phyloP scores from a whole-genome alignment of 37 sponge, comb jelly and placozoan genomes.

The Chondrilla cf. caribensis region DNA sequence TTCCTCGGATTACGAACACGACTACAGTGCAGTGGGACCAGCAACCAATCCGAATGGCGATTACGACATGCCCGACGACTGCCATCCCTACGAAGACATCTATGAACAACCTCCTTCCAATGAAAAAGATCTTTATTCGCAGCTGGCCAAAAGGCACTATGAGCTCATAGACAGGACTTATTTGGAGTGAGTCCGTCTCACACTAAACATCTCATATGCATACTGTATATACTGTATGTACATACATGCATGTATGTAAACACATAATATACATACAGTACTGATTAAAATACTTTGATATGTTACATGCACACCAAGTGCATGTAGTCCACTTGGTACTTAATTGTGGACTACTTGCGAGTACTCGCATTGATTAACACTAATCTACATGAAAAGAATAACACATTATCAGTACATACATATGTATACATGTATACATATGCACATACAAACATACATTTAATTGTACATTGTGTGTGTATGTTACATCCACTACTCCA shows the following conservation, averaged over 20 bases:
- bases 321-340: too few relatives aligned
- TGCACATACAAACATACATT: too few relatives aligned
- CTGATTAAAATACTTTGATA: background rate
- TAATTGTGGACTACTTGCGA: too few relatives aligned
- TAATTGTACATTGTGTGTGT: too few relatives aligned
- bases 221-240: too few relatives aligned
- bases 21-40: conserved; percentile 28
- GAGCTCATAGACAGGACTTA: conserved; percentile 34
- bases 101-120: conserved; percentile 40
- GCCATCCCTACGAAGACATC: background rate
- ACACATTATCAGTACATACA: too few relatives aligned
- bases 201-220: background rate
- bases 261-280: background rate
- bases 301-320: background rate
- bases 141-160: conserved; percentile 47
- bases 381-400: too few relatives aligned
- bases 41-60: background rate
- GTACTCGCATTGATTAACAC: too few relatives aligned
- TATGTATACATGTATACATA: too few relatives aligned
- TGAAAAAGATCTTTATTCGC: conserved; percentile 45
- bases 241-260: too few relatives aligned
- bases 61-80: conserved; percentile 9
- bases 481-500: too few relatives aligned
- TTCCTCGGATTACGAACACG: background rate
- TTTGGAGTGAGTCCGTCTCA: conserved; percentile 51